Evolutionary conservation across 1,140 invertebrate genomes (phyloP).

Genomic region (Drosophila carrolli): DNA sequence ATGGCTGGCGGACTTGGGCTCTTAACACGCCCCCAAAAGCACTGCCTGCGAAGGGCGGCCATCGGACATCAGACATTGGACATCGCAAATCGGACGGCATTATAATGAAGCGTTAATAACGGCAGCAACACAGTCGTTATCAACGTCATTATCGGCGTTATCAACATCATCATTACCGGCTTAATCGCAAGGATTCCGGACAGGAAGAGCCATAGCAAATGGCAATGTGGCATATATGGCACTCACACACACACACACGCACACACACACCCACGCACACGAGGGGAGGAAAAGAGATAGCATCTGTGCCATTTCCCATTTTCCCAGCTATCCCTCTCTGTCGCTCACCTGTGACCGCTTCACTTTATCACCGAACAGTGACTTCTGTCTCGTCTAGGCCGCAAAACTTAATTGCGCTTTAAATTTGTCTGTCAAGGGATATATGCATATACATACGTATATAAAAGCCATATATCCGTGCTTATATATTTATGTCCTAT

Average conservation of each 20-base stretch:
- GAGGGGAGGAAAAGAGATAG: background rate
- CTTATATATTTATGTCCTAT: constrained; percentile 9
- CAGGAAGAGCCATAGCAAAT: constrained; percentile 32
- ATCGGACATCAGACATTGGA: background rate
- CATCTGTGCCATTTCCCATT: constrained; percentile 25
- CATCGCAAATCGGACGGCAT: background rate
- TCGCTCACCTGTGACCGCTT: constrained; percentile 24
- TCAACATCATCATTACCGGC: constrained; percentile 55
- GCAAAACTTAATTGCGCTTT: constrained; percentile 63
- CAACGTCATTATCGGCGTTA: constrained; percentile 40
- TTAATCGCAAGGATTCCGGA: constrained; percentile 36
- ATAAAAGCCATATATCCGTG: background rate
- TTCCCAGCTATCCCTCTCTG: background rate
- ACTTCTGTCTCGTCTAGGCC: constrained; percentile 51
- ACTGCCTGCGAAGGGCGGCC: background rate
- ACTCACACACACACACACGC: constrained; percentile 6
- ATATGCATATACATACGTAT: background rate
- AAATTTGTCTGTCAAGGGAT: constrained; percentile 31
- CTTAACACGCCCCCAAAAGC: background rate
- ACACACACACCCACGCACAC: too few relatives aligned
- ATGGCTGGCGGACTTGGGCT: background rate
- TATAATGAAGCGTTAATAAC: constrained; percentile 53
- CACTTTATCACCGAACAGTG: constrained; percentile 32
- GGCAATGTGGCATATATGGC: background rate
- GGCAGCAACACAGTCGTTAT: constrained; percentile 23